Evolutionary conservation across 2,113 vertebrate genomes (phyloP).

Genomic region (Mustela nigripes): DNA sequence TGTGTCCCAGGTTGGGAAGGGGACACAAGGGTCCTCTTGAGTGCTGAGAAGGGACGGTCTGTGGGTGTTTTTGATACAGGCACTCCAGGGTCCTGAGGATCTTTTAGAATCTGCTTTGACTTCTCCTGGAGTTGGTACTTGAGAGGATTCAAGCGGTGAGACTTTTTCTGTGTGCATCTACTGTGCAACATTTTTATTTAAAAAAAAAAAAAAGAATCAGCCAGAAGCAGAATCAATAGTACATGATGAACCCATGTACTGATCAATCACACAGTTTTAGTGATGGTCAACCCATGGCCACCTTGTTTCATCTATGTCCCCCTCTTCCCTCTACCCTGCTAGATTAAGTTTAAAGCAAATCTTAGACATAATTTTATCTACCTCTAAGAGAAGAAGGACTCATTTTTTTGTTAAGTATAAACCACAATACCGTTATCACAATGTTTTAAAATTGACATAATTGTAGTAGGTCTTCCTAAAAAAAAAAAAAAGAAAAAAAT

Average conservation of each 20-base stretch:
- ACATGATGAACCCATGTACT: not conserved
- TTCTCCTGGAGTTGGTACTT: not conserved
- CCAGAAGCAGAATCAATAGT: not conserved
- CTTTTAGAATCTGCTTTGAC: slow-evolving; percentile 15
- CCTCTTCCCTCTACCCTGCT: not conserved
- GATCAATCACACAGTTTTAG: not conserved
- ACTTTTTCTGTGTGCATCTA: not conserved
- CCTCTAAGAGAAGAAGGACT: slow-evolving; percentile 14
- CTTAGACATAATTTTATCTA: not conserved
- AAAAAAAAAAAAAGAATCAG: not conserved
- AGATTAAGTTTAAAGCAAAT: slow-evolving; percentile 43
- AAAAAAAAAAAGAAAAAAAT: slow-evolving; percentile 46
- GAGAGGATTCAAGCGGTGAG: not conserved
- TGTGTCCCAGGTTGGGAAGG: not conserved
- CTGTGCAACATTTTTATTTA: not conserved
- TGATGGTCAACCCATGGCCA: rapidly evolving
- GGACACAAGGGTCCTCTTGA: not conserved
- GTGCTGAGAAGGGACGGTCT: not conserved
- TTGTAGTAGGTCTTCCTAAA: slow-evolving; percentile 21
- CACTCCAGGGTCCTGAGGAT: not conserved
- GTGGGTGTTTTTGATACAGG: not conserved
- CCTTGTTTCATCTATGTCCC: not conserved
- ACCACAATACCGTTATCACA: not conserved
- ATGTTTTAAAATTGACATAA: not conserved
- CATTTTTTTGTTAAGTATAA: slow-evolving; percentile 21